Evolutionary conservation across 2,113 vertebrate genomes (phyloP), one percentile per base, ranked within the genome.

Genomic region (Probosciger aterrimus): DNA sequence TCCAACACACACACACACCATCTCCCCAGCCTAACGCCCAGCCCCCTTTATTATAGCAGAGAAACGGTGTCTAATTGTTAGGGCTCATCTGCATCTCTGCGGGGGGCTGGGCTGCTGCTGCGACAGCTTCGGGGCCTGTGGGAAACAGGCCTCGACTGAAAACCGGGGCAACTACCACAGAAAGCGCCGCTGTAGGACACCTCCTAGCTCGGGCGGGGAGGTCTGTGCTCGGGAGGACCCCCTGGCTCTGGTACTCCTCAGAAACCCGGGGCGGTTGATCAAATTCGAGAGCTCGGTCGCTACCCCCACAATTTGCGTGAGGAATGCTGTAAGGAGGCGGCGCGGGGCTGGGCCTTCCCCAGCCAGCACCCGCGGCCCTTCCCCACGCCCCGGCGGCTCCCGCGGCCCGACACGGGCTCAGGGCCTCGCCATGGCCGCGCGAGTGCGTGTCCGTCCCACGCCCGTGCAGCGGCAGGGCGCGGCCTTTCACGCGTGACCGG

Each of bases 141-240:
- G 33, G 31, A 64, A 53, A 60, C 57, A 68, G 86, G 95, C 91
- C 91, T 6, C n/a, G 7, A 2, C 37, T 3, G 2, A 31, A 47
- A 85, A 43, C 1, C 17, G 0, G 9, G 0, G 53, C 37, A 25
- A 41, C 20, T 11, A 19, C 59, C 59, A 14, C 60, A 41, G 11
- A 46, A 62, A 16, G 24, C 25, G 65, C 47, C 3, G 55, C 1
- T 6, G 31, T 1, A 37, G 25, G 41, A 25, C 30, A 15, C 8
- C 19, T 0, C 7, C 23, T 0, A 9, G 65, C 35, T 16, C 11
- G 6, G 13, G 1, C 22, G 9, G 8, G n/a, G 55, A 5, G 52
- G 9, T 17, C 39, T 19, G 5, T 31, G 52, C 69, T 47, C 33
- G 1, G 55, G 16, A 49, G 44, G 16, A 4, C 39, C 4, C 2